Evolutionary conservation across 2,797 vertebrate species (phyloP).

Genomic region (Pangasius larnaudii): DNA sequence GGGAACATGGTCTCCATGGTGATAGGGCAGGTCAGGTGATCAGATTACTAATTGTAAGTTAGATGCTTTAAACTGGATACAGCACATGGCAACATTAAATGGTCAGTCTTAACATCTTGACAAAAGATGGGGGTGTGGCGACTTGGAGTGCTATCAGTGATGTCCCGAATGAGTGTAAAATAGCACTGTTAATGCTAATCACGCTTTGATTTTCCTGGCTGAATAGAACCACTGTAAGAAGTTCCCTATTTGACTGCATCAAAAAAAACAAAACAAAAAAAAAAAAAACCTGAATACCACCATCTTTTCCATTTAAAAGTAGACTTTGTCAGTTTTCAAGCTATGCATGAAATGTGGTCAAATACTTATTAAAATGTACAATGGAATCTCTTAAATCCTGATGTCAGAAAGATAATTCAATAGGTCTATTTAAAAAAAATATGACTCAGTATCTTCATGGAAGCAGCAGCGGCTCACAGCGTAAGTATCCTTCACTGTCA

Average conservation of each 20-base stretch:
- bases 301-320: background rate
- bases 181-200: background rate
- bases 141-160: background rate
- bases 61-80: background rate
- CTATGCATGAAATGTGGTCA: conserved; percentile 18
- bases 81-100: background rate
- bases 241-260: background rate
- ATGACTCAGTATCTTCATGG: background rate
- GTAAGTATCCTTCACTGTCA: conserved; percentile 36
- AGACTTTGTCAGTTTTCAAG: background rate
- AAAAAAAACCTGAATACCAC: background rate
- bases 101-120: background rate
- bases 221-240: background rate
- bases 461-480: background rate
- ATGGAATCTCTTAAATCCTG: conserved; percentile 19
- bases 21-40: background rate
- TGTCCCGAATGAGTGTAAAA: background rate
- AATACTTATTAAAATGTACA: conserved; percentile 24
- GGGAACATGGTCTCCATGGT: background rate
- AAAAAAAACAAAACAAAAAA: background rate
- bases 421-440: conserved; percentile 31
- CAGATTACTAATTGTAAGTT: background rate
- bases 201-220: conserved; percentile 25
- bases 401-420: conserved; percentile 19
- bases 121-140: conserved; percentile 1